Base-by-base conservation (phyloP, 2,888 invertebrate genomes). In the Mythimna lalbum region DNA sequence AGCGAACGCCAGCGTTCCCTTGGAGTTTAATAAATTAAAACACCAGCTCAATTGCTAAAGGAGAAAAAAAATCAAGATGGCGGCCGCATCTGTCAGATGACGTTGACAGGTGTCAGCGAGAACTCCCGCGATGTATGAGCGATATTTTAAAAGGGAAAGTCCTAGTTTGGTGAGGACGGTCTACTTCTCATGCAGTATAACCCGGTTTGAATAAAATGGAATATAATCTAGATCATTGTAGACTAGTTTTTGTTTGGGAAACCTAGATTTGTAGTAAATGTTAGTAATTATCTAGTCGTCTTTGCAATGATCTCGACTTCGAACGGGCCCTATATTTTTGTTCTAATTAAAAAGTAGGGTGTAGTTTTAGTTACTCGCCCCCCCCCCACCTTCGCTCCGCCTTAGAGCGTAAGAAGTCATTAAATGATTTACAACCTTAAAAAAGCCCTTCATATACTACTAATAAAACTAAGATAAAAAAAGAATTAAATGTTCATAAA, bases 81-180 rank as follows among this genome's bases (percentile, higher is more conserved):
- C 43, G 43, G 3, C 33, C 4, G 31, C 17, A 23, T 33, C 12
- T 71, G 43, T 63, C 73, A 57, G 57, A 23, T 72, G 56, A 61
- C n/a, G 21, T 56, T 33, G 59, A 65, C 61, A 75, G 31, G 1
- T 55, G 59, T 33, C 43, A 50, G 36, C 19, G 5, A 50, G 53
- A 72, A 57, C 50, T 62, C 60, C 3, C 53, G 31, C 64, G 19
- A n/a, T 63, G 4, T 50, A 47, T 43, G 47, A 61, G 39, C 36
- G 56, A 23, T 70, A 61, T 64, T 63, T 33, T n/a, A 74, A 62
- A 78, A 78, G 62, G 69, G 80, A 78, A 78, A 78, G 78, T 59
- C 62, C 78, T 79, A 59, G 27, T 64, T 66, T 63, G 33, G 50
- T 78, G 64, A 59, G 50, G 27, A 65, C 67, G 50, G 39, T 63